phyloP scores from a whole-genome alignment of 2,113 vertebrate genomes.

The Ammodytes dubius region DNA sequence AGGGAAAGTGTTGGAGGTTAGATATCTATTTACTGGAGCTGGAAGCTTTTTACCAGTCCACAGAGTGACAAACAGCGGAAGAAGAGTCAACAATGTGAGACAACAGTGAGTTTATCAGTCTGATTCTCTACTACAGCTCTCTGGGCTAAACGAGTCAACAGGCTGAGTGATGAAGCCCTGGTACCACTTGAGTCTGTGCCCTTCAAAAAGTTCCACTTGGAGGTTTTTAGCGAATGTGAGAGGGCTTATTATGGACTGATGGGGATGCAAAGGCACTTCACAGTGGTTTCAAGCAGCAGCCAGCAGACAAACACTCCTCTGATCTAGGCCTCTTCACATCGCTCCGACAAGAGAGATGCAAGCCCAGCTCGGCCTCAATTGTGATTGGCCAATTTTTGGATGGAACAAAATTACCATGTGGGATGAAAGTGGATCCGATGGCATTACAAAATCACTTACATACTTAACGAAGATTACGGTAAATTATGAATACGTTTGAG shows the following conservation, averaged over 20 bases:
- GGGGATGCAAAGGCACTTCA: constrained; percentile 42
- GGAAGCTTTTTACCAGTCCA: constrained; percentile 29
- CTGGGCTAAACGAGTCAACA: constrained; percentile 33
- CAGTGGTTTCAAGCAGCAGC: constrained; percentile 36
- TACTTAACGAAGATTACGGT: background rate
- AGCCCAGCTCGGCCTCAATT: constrained; percentile 7
- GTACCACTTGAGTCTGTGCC: constrained; percentile 38
- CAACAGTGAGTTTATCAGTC: background rate
- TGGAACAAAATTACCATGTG: constrained; percentile 18
- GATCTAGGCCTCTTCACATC: constrained; percentile 47
- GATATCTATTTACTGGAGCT: constrained; percentile 51
- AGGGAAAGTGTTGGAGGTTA: constrained; percentile 51
- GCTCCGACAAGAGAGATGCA: constrained; percentile 37
- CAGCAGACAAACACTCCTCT: constrained; percentile 58
- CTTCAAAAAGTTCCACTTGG: constrained; percentile 55
- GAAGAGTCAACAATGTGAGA: constrained; percentile 48
- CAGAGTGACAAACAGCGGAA: constrained; percentile 27
- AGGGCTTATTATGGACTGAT: constrained; percentile 48
- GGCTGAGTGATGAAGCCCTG: constrained; percentile 14
- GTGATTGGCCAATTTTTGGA: constrained; percentile 15
- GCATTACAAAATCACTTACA: constrained; percentile 23
- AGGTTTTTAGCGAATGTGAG: constrained; percentile 46
- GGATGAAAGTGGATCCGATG: constrained; percentile 8
- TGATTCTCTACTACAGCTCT: constrained; percentile 30
- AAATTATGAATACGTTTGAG: background rate